Evolutionary conservation across 2,113 vertebrate genomes (phyloP).

Genomic region (Bungarus multicinctus): DNA sequence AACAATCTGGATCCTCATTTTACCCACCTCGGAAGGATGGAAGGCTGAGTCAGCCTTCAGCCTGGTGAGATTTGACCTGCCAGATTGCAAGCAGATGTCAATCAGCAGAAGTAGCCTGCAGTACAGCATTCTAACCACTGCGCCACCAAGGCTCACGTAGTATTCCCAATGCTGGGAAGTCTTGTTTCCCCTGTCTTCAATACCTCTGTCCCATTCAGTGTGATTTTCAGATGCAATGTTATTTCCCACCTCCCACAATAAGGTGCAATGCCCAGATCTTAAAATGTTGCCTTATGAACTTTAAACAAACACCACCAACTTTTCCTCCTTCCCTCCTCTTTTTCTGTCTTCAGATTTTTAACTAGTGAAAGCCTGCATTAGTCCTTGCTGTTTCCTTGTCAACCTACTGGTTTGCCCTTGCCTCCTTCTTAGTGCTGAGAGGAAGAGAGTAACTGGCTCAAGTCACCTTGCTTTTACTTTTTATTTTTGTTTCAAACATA

Average conservation of each 20-base stretch:
- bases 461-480: not conserved
- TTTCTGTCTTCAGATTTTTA: not conserved
- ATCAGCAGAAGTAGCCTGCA: too few species aligned
- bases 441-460: too few species aligned
- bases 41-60: too few species aligned
- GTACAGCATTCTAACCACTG: too few species aligned
- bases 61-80: too few species aligned
- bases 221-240: not conserved
- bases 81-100: too few species aligned
- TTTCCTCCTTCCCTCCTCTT: too few species aligned
- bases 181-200: not conserved
- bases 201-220: not conserved
- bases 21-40: too few species aligned
- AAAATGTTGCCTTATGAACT: not conserved
- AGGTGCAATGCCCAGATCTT: not conserved
- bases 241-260: not conserved
- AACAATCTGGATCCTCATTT: too few species aligned
- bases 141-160: too few species aligned
- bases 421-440: too few species aligned
- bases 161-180: not conserved
- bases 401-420: not conserved
- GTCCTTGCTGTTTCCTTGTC: not conserved
- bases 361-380: not conserved
- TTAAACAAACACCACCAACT: not conserved
- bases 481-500: not conserved